Evolutionary conservation across 2,797 vertebrate genomes (phyloP), one percentile per base, ranked within the genome.

Genomic region (Melanogrammus aeglefinus): DNA sequence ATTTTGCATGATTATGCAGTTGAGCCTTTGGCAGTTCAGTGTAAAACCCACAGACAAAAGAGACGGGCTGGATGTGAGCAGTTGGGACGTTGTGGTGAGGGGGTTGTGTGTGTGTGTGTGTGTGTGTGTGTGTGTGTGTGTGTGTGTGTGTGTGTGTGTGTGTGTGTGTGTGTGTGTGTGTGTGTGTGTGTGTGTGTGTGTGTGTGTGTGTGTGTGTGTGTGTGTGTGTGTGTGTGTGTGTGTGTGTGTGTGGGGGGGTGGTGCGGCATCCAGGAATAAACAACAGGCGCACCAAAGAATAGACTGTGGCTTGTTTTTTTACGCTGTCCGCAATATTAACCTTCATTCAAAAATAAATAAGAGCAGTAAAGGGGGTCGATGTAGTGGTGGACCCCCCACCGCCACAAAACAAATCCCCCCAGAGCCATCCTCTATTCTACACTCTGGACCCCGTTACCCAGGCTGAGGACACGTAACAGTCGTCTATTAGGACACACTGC

Each of bases 1-100:
- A 80, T 84, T 83, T 86, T 82, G 75, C 84, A 88, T 91, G 79
- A 88, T 92, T 91, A 90, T 91, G 90, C 85, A 90, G 84, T 85
- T 79, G 83, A 86, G 89, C 87, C 88, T 83, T 83, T 82, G 86
- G 89, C 84, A 8, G 86, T 81, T 73, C 3, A 2, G 72, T 66
- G 79, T 79, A 80, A 81, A 87, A 83, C 76, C 86, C 86, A 85
- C 75, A 85, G 82, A 89, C 83, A 89, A 88, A 86, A 76, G 83
- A 85, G 74, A 79, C 80, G 84, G 84, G 91, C 82, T 69, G 66
- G 47, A 44, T 44, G 41, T 44, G 47, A 51, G 4, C 47, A 51
- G 47, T 51, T 51, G 47, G 47, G 47, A 51, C 16, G 47, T 51
- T 51, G 47, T 51, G 47, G 47, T 51, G 47, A 51, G 16, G 47